phyloP scores from a whole-genome alignment of 92 coral and sea anemone genomes.

The Epizoanthus scotinus region DNA sequence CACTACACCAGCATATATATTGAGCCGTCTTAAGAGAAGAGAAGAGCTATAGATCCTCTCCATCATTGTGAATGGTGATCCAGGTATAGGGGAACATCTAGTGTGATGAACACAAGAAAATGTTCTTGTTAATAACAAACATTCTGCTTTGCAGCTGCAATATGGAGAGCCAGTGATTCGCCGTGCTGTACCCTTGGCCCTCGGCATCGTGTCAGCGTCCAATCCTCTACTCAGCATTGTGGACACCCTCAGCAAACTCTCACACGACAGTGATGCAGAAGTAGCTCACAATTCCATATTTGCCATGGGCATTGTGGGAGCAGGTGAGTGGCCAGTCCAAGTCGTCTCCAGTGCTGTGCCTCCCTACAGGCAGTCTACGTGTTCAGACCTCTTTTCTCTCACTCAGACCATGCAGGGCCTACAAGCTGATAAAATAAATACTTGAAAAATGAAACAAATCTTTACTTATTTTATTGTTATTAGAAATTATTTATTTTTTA shows the following conservation, averaged over 20 bases:
- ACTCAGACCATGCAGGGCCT: too few species aligned
- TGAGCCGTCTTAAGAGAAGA: too few species aligned
- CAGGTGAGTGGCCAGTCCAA: constrained; percentile 55
- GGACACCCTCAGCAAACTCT: constrained; percentile 95
- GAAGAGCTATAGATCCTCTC: not conserved
- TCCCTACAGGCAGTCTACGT: too few species aligned
- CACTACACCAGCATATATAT: too few species aligned
- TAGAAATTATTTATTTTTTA: too few species aligned
- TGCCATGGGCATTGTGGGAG: constrained; percentile 98
- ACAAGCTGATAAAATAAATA: too few species aligned
- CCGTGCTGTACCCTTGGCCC: constrained; percentile 93
- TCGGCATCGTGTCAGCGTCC: constrained; percentile 92
- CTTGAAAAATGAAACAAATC: too few species aligned
- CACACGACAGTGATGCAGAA: constrained; percentile 98
- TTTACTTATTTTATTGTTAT: too few species aligned
- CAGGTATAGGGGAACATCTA: not conserved
- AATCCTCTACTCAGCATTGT: constrained; percentile 94
- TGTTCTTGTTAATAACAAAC: not conserved
- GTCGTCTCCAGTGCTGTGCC: too few species aligned
- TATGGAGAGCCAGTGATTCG: constrained; percentile 98
- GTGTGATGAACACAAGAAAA: not conserved
- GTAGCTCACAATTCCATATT: constrained; percentile 98
- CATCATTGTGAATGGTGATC: not conserved
- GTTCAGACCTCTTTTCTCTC: too few species aligned
- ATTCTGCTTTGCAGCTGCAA: constrained; percentile 65